A percentile compares a stretch with the other conserved stretches of the same genome.
Conservation (phyloP, 2,797 vertebrate genomes). For the Chrysolophus pictus region DNA sequence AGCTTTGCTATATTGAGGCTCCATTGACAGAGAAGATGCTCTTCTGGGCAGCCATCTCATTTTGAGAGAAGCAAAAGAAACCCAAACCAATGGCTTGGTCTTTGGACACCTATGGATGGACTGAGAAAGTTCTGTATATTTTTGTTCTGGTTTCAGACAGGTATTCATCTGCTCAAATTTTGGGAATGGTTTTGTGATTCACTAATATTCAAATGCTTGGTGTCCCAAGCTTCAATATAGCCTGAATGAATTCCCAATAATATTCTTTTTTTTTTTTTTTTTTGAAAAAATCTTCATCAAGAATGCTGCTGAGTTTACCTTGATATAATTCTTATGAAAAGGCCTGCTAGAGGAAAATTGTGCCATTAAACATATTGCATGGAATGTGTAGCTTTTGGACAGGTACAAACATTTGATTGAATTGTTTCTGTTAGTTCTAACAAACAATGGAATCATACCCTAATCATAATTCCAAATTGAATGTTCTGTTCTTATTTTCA, state of each 20-base stretch:
- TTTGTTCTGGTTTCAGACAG: background rate
- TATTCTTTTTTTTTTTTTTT: background rate
- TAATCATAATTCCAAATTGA: background rate
- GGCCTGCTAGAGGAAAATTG: background rate
- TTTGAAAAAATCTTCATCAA: background rate
- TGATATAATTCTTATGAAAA: background rate
- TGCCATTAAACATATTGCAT: background rate
- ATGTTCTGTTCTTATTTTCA: background rate
- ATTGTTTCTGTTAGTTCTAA: background rate
- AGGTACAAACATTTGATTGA: background rate
- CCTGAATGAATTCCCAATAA: background rate
- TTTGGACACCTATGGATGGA: background rate
- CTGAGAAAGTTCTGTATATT: background rate
- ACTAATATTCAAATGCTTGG: background rate
- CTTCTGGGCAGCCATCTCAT: background rate
- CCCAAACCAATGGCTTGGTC: background rate
- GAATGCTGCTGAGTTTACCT: background rate
- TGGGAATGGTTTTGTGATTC: background rate
- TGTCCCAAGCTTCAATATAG: background rate
- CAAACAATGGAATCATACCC: background rate
- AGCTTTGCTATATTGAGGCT: background rate
- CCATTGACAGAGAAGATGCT: background rate
- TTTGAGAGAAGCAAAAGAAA: background rate
- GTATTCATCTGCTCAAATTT: background rate
- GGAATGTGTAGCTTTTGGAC: background rate